Evolutionary conservation across 2,888 invertebrate genomes (phyloP), one percentile per base, ranked within the genome.

Genomic region (Rhamnusium bicolor): DNA sequence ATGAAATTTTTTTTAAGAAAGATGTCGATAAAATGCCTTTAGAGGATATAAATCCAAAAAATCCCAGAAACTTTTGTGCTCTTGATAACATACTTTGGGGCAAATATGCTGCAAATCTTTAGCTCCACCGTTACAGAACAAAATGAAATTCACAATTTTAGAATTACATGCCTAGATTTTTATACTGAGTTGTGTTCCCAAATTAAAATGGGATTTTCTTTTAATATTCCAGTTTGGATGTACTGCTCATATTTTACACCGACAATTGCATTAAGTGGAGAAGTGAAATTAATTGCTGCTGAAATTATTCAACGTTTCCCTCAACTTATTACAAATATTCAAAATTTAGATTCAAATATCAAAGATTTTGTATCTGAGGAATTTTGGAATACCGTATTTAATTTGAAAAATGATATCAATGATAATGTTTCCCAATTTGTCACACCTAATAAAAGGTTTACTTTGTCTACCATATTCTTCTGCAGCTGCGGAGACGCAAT

Each of bases 381-480:
- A 7, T 49, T 49, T 49, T 49, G 49, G 49, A 40, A 53, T 76
- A 14, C 8, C 74, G 19, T 53, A 74, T n/a, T 79, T 78, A 7
- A 46, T 80, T 16, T 54, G 77, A 1, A 68, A 72, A 2, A 66
- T 69, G 29, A 80, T 80, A 7, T 19, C 76, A 12, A 77, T 16
- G 14, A 6, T 49, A 14, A 49, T 49, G 49, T 14, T 49, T 14
- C 49, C 49, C 12, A 12, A 49, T 49, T 14, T 49, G 14, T 14
- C n/a, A 0, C 21, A 21, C 24, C 53, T 53, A 21, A 21, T 53
- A 21, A 21, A 53, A 53, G 53, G 21, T n/a, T 53, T 53, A 24
- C 21, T 53, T 21, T 21, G 53, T n/a, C 19, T 53, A 21, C 21
- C 53, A 21, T n/a, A 53, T 21, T 53, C 53, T 12, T 53, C 53